Evolutionary conservation across 1,140 invertebrate genomes (phyloP).

Genomic region (Drosophila fuyamai): DNA sequence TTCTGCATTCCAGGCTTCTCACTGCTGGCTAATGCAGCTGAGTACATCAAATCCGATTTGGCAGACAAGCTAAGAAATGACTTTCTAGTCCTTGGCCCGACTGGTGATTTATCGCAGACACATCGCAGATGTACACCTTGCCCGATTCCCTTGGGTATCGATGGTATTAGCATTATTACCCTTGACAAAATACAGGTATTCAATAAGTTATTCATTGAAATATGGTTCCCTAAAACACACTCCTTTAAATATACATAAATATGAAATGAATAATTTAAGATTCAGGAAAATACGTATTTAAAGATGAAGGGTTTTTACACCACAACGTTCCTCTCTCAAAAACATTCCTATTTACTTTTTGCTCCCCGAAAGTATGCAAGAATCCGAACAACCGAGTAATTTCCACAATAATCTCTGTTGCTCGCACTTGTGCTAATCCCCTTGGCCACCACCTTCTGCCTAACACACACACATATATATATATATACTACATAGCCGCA

Average conservation of each 20-base stretch:
- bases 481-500: slow-evolving; percentile 8
- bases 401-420: background rate
- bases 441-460: background rate
- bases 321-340: too few species aligned
- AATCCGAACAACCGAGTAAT: background rate
- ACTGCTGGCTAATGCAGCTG: slow-evolving; percentile 15
- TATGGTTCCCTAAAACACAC: too few species aligned
- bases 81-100: background rate
- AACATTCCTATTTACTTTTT: background rate
- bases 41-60: slow-evolving; percentile 28
- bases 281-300: too few species aligned
- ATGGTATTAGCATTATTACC: background rate
- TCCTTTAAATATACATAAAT: too few species aligned
- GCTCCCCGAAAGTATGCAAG: slow-evolving; percentile 17
- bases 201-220: too few species aligned
- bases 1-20: background rate
- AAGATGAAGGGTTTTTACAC: too few species aligned
- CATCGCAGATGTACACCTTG: background rate
- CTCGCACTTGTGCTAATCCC: background rate
- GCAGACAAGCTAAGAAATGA: slow-evolving; percentile 10
- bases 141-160: background rate
- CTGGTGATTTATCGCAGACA: background rate
- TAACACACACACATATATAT: too few species aligned
- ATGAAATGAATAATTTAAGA: too few species aligned
- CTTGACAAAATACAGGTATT: too few species aligned